Conservation (phyloP, 2,888 invertebrate species). For the Nephrotoma guestfalica region DNA sequence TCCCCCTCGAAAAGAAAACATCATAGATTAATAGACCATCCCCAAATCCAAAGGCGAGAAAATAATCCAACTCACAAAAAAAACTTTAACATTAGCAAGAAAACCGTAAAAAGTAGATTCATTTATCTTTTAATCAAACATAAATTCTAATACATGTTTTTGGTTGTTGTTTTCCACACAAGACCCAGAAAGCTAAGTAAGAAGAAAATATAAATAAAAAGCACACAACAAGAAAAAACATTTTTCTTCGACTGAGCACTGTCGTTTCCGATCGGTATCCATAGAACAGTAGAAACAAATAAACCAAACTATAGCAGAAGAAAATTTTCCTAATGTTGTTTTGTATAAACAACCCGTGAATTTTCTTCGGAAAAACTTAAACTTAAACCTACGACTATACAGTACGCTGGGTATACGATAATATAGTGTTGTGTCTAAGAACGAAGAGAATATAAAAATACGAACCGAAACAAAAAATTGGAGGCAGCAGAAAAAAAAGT, state of each 20-base stretch:
- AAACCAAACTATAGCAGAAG: too few species aligned
- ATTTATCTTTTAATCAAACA: slow-evolving; percentile 5
- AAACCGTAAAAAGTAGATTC: neutral
- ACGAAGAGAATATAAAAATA: neutral
- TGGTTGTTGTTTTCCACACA: neutral
- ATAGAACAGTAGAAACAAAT: too few species aligned
- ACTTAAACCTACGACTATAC: neutral
- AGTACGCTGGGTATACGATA: neutral
- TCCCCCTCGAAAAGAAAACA: neutral
- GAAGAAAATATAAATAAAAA: neutral
- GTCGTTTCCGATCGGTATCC: neutral
- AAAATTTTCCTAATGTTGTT: neutral
- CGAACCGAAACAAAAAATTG: neutral
- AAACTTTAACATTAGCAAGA: neutral
- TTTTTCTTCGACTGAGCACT: neutral
- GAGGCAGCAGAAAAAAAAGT: neutral
- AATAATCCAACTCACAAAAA: neutral
- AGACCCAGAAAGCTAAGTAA: neutral
- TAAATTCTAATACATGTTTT: slow-evolving; percentile 4
- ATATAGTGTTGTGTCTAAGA: neutral
- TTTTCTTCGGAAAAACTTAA: neutral
- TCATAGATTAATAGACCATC: neutral
- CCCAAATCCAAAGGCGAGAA: neutral
- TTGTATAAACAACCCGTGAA: neutral
- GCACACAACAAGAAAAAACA: neutral